These are phyloP conservation scores for Melieria picta DNA, from an alignment of 2,888 invertebrate genomes.

Conservation along the genomic window DNA sequence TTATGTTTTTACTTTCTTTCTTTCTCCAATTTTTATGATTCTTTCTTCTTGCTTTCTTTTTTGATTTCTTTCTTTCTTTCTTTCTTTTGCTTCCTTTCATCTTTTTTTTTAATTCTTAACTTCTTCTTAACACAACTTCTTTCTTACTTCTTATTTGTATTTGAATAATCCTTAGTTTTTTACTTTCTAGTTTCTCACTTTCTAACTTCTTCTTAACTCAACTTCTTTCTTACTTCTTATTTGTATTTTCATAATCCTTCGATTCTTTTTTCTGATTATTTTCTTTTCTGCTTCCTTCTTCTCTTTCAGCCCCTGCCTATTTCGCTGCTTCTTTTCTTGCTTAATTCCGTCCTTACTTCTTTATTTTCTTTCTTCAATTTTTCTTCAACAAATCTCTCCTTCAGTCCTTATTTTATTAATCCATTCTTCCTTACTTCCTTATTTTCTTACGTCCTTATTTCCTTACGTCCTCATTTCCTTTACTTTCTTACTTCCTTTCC, in stretches of 20 bases:
- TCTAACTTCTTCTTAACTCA: not conserved
- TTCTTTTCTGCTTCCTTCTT: not conserved
- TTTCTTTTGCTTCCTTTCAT: too few species aligned
- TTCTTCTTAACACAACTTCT: not conserved
- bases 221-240: not conserved
- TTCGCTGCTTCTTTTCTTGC: too few species aligned
- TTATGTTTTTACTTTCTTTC: too few species aligned
- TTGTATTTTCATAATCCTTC: not conserved
- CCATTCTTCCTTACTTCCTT: not conserved
- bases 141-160: not conserved
- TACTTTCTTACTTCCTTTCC: not conserved
- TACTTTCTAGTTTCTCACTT: not conserved
- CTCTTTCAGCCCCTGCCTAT: too few species aligned
- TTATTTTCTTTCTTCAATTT: not conserved
- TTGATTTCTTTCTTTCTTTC: too few species aligned
- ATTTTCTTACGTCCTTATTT: not conserved
- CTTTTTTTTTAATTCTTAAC: too few species aligned
- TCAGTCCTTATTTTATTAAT: not conserved
- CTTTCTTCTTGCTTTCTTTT: too few species aligned
- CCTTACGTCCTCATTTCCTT: not conserved
- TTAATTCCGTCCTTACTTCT: too few species aligned
- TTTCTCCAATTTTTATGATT: too few species aligned
- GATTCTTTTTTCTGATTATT: not conserved
- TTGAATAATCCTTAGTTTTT: not conserved
- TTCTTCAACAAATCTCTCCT: not conserved